Evolutionary conservation across 2,797 vertebrate species (phyloP).

Genomic region (Meriones psammophilus): DNA sequence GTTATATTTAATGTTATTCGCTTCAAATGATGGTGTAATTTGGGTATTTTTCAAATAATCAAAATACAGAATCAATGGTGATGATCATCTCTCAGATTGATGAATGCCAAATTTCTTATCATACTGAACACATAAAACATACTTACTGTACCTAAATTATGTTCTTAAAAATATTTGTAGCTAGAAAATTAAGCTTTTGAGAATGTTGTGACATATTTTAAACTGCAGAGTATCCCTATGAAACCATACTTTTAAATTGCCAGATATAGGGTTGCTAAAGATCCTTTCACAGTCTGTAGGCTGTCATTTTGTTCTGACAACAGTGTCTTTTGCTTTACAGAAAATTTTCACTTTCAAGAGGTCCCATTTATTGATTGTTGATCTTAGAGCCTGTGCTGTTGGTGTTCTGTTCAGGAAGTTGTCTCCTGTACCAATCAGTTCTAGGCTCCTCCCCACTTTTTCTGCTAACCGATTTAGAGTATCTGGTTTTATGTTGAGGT

Average conservation of each 20-base stretch:
- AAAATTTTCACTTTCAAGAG: too few species aligned
- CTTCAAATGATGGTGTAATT: constrained; percentile 18
- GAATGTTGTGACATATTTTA: constrained; percentile 18
- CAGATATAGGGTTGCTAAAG: background rate
- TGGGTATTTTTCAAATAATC: background rate
- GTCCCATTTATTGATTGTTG: too few species aligned
- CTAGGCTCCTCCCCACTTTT: too few species aligned
- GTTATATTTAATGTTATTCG: background rate
- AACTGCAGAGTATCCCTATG: background rate
- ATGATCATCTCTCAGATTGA: constrained; percentile 13
- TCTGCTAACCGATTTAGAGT: too few species aligned
- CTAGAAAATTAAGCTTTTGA: constrained; percentile 7
- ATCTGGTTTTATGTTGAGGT: too few species aligned
- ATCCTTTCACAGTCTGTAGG: too few species aligned
- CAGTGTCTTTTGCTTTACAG: too few species aligned
- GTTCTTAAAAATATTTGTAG: background rate
- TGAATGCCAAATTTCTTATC: background rate
- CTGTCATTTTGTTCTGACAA: too few species aligned
- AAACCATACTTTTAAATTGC: background rate
- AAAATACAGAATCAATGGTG: background rate
- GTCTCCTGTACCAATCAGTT: too few species aligned
- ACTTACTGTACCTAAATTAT: background rate
- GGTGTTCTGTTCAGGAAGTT: too few species aligned
- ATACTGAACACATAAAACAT: background rate
- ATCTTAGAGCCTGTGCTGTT: too few species aligned